Conservation (phyloP, 2,888 invertebrate species). For the Allolobophora icterica region DNA sequence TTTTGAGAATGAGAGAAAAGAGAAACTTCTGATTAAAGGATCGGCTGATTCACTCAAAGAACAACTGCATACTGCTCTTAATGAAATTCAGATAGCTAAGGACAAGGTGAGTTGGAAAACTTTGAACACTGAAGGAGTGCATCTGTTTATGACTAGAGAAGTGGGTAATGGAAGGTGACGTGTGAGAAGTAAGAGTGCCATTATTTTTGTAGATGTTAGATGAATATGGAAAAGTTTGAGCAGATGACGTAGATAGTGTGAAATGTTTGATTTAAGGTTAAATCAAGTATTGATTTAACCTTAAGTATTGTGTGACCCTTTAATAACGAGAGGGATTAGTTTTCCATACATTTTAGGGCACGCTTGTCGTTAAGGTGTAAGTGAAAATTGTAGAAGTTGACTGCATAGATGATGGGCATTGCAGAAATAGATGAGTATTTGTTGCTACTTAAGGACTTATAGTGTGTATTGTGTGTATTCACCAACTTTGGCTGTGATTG, state of each 20-base stretch:
- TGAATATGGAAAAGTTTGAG: not conserved
- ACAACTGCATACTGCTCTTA: not conserved
- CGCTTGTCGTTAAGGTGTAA: too few relatives aligned
- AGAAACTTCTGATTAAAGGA: conserved; percentile 8
- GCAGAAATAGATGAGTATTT: too few relatives aligned
- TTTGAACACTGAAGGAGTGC: not conserved
- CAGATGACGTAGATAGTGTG: not conserved
- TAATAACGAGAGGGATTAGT: too few relatives aligned
- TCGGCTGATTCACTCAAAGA: not conserved
- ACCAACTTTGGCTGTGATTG: too few relatives aligned
- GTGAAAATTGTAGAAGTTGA: not conserved
- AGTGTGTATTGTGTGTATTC: too few relatives aligned
- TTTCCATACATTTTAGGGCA: too few relatives aligned
- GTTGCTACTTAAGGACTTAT: not conserved
- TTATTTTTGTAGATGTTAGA: not conserved
- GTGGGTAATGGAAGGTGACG: not conserved
- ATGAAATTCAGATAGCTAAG: not conserved
- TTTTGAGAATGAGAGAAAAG: conserved; percentile 6
- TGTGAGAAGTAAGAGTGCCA: too few relatives aligned
- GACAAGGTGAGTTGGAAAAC: not conserved
- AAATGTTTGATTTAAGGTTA: not conserved
- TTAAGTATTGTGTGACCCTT: too few relatives aligned
- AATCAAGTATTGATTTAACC: not conserved
- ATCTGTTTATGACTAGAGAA: not conserved
- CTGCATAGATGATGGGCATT: not conserved